A percentile compares a stretch with the other conserved stretches of the same genome.
phyloP scores from a whole-genome alignment of 2,888 invertebrate genomes.

The Meandrusa payeni region DNA sequence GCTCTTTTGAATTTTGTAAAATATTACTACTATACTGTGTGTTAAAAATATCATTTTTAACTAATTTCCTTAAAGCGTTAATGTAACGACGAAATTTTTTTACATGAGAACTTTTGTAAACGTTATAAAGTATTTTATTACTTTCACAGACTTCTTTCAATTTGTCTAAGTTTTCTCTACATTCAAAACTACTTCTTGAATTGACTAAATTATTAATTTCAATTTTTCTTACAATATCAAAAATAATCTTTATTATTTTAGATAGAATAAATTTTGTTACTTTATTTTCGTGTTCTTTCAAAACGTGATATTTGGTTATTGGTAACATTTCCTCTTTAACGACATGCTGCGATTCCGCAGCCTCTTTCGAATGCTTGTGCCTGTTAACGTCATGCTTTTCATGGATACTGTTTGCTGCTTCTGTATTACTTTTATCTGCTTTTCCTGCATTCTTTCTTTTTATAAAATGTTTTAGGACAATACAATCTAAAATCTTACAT shows the following conservation, averaged over 20 bases:
- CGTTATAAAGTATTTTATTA: conserved; percentile 6
- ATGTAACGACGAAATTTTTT: conserved; percentile 14
- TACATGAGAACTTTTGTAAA: neutral
- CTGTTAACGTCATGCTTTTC: neutral
- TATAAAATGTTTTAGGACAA: neutral
- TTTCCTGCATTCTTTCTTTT: conserved; percentile 1
- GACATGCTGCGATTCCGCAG: neutral
- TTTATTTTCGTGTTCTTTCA: conserved; percentile 17
- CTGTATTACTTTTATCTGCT: neutral
- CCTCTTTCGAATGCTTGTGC: conserved; percentile 9
- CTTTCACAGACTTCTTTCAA: neutral
- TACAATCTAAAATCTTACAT: conserved; percentile 4
- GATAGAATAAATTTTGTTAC: conserved; percentile 4
- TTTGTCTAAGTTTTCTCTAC: neutral
- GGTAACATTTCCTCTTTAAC: conserved; percentile 14
- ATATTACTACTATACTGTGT: conserved; percentile 1
- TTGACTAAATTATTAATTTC: conserved; percentile 2
- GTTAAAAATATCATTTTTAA: conserved; percentile 2
- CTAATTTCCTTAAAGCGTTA: conserved; percentile 5
- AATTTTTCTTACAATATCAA: conserved; percentile 2
- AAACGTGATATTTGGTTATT: conserved; percentile 11
- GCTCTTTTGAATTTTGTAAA: neutral
- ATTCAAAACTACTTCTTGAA: neutral
- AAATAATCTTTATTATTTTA: conserved; percentile 11
- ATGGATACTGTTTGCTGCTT: neutral